phyloP scores from a whole-genome alignment of 2,113 vertebrate genomes.

The Origma solitaria region DNA sequence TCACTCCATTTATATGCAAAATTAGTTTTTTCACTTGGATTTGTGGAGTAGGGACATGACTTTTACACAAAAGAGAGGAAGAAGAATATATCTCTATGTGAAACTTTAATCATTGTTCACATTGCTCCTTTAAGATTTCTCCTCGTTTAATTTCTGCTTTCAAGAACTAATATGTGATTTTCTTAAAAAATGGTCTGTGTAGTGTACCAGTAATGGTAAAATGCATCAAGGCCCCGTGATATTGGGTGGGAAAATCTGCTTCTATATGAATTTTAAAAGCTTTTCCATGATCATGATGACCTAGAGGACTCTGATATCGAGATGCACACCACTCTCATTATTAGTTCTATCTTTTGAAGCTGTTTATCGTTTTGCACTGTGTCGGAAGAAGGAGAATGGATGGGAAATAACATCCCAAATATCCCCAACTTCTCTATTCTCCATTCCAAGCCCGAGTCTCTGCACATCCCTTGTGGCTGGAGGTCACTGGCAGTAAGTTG shows the following conservation, averaged over 20 bases:
- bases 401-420: not conserved
- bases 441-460: not conserved
- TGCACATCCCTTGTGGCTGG: not conserved
- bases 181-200: not conserved
- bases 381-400: not conserved
- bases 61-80: not conserved
- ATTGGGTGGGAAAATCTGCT: not conserved
- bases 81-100: not conserved
- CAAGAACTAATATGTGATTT: not conserved
- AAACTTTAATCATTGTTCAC: not conserved
- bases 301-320: not conserved
- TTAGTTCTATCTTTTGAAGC: not conserved
- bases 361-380: not conserved
- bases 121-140: not conserved
- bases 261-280: not conserved
- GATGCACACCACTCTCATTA: not conserved
- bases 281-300: not conserved
- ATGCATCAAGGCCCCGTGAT: not conserved
- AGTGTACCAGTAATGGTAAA: not conserved
- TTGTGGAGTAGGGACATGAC: not conserved
- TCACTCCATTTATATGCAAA: not conserved
- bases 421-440: not conserved
- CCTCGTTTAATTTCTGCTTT: not conserved
- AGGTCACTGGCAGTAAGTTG: not conserved
- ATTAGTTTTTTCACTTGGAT: not conserved